Evolutionary conservation across 2,797 vertebrate species (phyloP), one percentile per base, ranked within the genome.

Genomic region (Sebastes hubbsi): DNA sequence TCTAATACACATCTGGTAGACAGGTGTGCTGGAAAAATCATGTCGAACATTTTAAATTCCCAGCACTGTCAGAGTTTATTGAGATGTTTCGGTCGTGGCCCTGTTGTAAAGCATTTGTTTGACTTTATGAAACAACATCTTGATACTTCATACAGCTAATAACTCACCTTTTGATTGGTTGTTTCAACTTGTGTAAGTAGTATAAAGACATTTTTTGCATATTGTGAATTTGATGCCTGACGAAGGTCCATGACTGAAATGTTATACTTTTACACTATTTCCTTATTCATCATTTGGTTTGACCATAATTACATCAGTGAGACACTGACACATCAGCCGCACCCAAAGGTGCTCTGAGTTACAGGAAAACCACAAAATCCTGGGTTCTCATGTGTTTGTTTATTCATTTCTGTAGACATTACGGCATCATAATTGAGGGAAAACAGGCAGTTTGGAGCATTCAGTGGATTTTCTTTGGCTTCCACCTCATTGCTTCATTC

Each of bases 351-450:
- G 71, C 42, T 24, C 67, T 18, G 67, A 80, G 80, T 52, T 77
- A 85, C 76, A 90, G 86, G 88, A 90, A 88, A 90, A 80, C 80
- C 72, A n/a, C 78, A 36, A 72, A 72, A 24, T 65, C 77, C 61
- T 13, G 36, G 38, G n/a, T 75, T 63, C n/a, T 55, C 60, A 4
- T 36, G 72, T 63, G 61, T 73, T 69, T 86, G 84, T 84, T 86
- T 62, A 66, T 75, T 73, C 76, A 29, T 75, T 87, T 88, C 83
- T 85, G 74, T 65, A 94, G 92, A 95, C 94, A 82, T 94, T 85
- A 94, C 93, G 75, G 72, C 92, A 94, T 88, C 30, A 6, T 71
- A 88, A 90, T 63, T 77, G 58, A 64, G 55, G 73, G 46, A 69
- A 82, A 90, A 91, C 79, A 82, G 64, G 73, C 83, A 38, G 72